Evolutionary conservation across 2,888 invertebrate genomes (phyloP).

Genomic region (Ochropleura plecta): DNA sequence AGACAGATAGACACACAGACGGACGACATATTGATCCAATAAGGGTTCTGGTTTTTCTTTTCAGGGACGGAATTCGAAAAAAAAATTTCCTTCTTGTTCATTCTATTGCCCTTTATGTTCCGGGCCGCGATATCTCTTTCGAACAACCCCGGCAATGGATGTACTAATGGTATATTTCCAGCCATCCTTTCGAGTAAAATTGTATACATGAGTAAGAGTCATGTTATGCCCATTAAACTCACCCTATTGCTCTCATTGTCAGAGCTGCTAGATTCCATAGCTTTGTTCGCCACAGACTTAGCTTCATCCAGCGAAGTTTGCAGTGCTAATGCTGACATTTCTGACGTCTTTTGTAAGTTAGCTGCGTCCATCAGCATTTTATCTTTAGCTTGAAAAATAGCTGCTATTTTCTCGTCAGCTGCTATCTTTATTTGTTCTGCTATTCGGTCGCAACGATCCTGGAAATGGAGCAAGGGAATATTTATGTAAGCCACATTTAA

Average conservation of each 20-base stretch:
- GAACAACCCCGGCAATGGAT: background rate
- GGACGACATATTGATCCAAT: no score
- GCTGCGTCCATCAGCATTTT: slow-evolving; percentile 83
- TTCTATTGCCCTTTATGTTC: no score
- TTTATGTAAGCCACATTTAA: background rate
- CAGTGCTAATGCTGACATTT: slow-evolving; percentile 85
- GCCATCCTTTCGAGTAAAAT: background rate
- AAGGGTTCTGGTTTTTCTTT: no score
- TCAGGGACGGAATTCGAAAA: no score
- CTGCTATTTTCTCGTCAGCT: slow-evolving; percentile 88
- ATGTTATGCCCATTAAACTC: slow-evolving; percentile 23
- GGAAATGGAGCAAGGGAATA: slow-evolving; percentile 14
- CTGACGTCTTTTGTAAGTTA: slow-evolving; percentile 83
- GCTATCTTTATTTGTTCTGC: slow-evolving; percentile 88
- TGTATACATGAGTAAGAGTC: no score
- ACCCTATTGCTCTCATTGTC: slow-evolving; percentile 86
- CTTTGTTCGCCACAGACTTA: slow-evolving; percentile 80
- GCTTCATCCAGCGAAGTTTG: slow-evolving; percentile 85
- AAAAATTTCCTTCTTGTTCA: no score
- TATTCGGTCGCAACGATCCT: slow-evolving; percentile 90
- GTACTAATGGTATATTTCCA: background rate
- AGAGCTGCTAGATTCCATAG: slow-evolving; percentile 78
- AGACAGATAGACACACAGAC: no score
- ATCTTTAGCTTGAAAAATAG: slow-evolving; percentile 85
- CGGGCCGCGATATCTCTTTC: no score